Conservation (phyloP, 1,140 invertebrate species). For the Hycleus cichorii region DNA sequence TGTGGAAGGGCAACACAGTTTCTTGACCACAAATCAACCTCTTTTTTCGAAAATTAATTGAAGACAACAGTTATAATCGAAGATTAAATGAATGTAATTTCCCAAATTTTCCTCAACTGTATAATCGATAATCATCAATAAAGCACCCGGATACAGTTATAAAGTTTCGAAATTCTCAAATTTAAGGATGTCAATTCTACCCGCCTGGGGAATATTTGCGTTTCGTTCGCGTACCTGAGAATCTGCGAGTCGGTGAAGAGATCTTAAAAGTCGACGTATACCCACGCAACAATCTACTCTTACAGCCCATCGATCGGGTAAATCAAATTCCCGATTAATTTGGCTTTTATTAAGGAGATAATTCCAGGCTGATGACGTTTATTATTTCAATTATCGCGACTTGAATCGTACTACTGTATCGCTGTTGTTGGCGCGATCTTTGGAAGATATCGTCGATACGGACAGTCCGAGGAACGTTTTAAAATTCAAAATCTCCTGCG, state of each 20-base stretch:
- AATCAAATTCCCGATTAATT: conserved; percentile 5
- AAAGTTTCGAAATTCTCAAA: too few relatives aligned
- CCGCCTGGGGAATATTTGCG: conserved; percentile 66
- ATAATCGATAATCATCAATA: too few relatives aligned
- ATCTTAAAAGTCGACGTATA: conserved; percentile 65
- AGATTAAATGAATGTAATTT: too few relatives aligned
- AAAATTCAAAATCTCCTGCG: conserved; percentile 67
- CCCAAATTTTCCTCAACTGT: too few relatives aligned
- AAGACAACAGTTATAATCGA: too few relatives aligned
- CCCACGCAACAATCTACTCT: conserved; percentile 59
- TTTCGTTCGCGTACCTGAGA: conserved; percentile 69
- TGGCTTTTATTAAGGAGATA: not conserved
- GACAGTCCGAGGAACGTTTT: conserved; percentile 72
- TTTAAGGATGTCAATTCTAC: conserved; percentile 68
- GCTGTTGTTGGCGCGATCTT: conserved; percentile 60
- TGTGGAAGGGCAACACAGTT: too few relatives aligned
- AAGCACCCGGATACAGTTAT: too few relatives aligned
- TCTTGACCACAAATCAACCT: too few relatives aligned
- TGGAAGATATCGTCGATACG: conserved; percentile 72
- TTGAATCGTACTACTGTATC: conserved; percentile 66
- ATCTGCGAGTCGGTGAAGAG: conserved; percentile 57
- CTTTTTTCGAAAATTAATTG: too few relatives aligned
- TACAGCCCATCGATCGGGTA: conserved; percentile 65
- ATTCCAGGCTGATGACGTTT: conserved; percentile 28
- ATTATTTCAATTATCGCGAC: conserved; percentile 61